Evolutionary conservation across 2,797 vertebrate species (phyloP).

Genomic region (Melanotaenia pygmaea): DNA sequence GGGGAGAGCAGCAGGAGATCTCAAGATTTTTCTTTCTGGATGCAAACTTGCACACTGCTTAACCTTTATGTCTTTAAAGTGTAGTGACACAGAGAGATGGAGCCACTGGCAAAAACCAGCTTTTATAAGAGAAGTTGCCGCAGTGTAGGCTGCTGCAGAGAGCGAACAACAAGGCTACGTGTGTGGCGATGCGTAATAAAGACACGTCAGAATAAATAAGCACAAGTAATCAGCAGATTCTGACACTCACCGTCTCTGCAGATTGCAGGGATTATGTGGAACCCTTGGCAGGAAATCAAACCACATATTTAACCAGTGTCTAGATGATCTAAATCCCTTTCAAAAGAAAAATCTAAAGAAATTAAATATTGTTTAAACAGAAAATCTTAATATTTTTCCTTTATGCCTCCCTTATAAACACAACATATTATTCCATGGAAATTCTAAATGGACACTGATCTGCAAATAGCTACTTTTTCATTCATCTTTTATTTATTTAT

Average conservation of each 20-base stretch:
- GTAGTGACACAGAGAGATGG: slow-evolving; percentile 70
- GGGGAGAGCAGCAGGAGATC: slow-evolving; percentile 28
- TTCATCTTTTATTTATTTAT: not conserved
- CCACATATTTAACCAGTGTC: slow-evolving; percentile 30
- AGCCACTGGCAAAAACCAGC: slow-evolving; percentile 78
- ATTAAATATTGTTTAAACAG: not conserved
- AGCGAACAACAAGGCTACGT: slow-evolving; percentile 59
- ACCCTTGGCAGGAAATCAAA: slow-evolving; percentile 48
- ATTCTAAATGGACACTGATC: not conserved
- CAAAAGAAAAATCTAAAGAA: not conserved
- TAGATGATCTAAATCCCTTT: slow-evolving; percentile 14
- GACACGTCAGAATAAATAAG: slow-evolving; percentile 71
- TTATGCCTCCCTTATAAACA: not conserved
- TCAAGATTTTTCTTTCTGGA: slow-evolving; percentile 51
- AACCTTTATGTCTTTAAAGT: slow-evolving; percentile 75
- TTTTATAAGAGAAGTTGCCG: slow-evolving; percentile 60
- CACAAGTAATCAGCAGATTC: slow-evolving; percentile 49
- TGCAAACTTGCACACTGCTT: slow-evolving; percentile 52
- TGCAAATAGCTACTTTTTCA: not conserved
- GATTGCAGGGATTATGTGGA: slow-evolving; percentile 50
- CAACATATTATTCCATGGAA: not conserved
- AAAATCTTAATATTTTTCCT: not conserved
- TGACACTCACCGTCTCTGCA: slow-evolving; percentile 49
- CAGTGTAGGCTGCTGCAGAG: slow-evolving; percentile 57
- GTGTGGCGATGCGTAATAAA: slow-evolving; percentile 70